Base-by-base conservation (phyloP, 2,797 vertebrate genomes). In the Hylomyscus alleni region DNA sequence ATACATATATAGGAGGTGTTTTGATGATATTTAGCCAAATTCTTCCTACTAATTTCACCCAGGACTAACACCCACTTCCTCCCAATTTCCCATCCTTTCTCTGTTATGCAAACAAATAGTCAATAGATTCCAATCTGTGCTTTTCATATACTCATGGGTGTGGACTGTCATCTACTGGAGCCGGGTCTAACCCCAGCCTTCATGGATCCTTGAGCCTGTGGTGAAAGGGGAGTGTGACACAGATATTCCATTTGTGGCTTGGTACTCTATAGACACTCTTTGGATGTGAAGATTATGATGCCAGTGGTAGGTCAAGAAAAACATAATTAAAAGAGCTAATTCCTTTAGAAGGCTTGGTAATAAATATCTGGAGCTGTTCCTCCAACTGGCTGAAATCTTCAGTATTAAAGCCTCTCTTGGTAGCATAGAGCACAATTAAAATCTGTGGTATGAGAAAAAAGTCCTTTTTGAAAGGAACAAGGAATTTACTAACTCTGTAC, bases 201-300 rank as follows among this genome's bases (percentile, higher is more conserved):
- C 19, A 37, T 52, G 54, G 52, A 0, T 24, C 52, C 0, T 22
- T 37, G 34, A 37, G 11, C 20, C 1, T 15, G 13, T 15, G 15
- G 13, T 44, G 40, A 26, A 77, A 13, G 15, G 6, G 13, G 44
- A 29, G 6, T 76, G 13, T 76, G 73, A 14, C 73, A 80, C 50
- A 56, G 20, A 80, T 80, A 19, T 80, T 29, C 62, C 19, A 80
- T 54, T 54, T 80, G 50, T 80, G 31, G 10, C 31, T 34, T 31
- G 54, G 9, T 7, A n/a, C 77, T 80, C 31, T n/a, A n/a, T 20
- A 34, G 31, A 22, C 17, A 78, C 4, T 19, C 3, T 52, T 17
- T 80, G 34, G 9, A 80, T 54, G 22, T 54, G n/a, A n/a, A 52
- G 9, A 10, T 44, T 44, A 19, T 12, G 34, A 37, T n/a, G 14